A percentile compares a stretch with the other conserved stretches of the same genome.
phyloP scores from a whole-genome alignment of 2,888 invertebrate species.

The Anagyrus pseudococci region DNA sequence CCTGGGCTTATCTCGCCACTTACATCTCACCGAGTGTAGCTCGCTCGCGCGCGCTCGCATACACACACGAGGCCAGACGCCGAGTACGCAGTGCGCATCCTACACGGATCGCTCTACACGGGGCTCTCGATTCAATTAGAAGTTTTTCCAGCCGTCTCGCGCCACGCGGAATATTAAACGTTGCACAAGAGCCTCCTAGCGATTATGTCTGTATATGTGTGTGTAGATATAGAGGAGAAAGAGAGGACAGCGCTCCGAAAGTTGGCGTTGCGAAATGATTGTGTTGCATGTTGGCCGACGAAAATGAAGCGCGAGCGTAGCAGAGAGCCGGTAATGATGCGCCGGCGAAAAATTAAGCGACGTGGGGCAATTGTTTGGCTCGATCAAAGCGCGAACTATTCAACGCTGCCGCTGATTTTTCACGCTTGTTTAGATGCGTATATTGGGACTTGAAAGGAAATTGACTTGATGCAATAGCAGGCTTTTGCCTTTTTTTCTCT shows the following conservation, averaged over 20 bases:
- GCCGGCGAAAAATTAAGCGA: neutral
- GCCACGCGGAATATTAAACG: slow-evolving; percentile 12
- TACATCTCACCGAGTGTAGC: neutral
- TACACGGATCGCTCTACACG: neutral
- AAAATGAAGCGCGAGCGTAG: neutral
- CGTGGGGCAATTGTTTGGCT: too few species aligned
- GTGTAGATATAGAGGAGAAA: neutral
- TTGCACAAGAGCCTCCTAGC: slow-evolving; percentile 13
- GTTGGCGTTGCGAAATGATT: neutral
- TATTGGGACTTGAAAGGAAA: too few species aligned
- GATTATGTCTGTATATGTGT: neutral
- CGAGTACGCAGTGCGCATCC: neutral
- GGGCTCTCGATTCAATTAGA: slow-evolving; percentile 22
- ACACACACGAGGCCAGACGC: neutral
- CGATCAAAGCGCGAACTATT: too few species aligned
- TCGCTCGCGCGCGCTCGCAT: neutral
- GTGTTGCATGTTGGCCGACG: neutral
- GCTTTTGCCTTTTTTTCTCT: too few species aligned
- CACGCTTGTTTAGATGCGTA: too few species aligned
- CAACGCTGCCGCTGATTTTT: too few species aligned
- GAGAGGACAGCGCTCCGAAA: neutral
- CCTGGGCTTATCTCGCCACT: neutral
- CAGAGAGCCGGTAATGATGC: neutral
- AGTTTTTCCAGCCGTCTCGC: slow-evolving; percentile 6
- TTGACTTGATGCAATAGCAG: too few species aligned